Evolutionary conservation across 2,888 invertebrate species (phyloP).

Genomic region (Epistrophe eligans): DNA sequence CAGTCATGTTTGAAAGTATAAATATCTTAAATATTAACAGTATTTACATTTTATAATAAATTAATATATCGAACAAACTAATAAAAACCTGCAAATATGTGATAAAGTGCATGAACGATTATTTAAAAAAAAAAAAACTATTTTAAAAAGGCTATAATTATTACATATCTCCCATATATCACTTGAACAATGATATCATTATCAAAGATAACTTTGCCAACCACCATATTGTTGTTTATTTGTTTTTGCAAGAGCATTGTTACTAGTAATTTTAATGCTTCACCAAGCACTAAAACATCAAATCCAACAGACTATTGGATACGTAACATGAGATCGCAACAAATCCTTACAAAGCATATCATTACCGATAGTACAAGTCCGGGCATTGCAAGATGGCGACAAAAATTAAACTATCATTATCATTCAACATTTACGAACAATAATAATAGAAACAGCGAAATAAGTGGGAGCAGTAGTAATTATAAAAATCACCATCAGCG

Average conservation of each 20-base stretch:
- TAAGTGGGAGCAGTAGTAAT: constrained; percentile 2
- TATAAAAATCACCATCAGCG: constrained; percentile 47
- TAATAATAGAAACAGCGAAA: constrained; percentile 42
- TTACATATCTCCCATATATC: constrained; percentile 54
- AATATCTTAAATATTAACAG: neutral
- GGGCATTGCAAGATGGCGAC: constrained; percentile 24
- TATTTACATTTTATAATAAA: neutral
- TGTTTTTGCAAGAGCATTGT: constrained; percentile 57
- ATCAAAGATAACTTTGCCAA: constrained; percentile 20
- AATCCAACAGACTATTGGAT: constrained; percentile 40
- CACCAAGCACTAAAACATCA: constrained; percentile 30
- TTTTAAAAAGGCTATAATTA: neutral
- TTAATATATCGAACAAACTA: neutral
- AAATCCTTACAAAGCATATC: constrained; percentile 46
- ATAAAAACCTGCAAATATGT: neutral
- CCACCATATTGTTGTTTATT: constrained; percentile 48
- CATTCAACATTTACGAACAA: constrained; percentile 58
- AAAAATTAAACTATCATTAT: constrained; percentile 51
- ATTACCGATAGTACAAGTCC: constrained; percentile 1
- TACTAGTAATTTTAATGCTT: constrained; percentile 45
- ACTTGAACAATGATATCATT: constrained; percentile 48
- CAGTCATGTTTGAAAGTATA: neutral
- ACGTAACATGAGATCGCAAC: constrained; percentile 45
- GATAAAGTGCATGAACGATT: no score
- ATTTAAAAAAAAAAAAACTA: neutral